These are phyloP conservation scores for Cephalopterus ornatus DNA, from an alignment of 2,113 vertebrate species.

Conservation along the genomic window DNA sequence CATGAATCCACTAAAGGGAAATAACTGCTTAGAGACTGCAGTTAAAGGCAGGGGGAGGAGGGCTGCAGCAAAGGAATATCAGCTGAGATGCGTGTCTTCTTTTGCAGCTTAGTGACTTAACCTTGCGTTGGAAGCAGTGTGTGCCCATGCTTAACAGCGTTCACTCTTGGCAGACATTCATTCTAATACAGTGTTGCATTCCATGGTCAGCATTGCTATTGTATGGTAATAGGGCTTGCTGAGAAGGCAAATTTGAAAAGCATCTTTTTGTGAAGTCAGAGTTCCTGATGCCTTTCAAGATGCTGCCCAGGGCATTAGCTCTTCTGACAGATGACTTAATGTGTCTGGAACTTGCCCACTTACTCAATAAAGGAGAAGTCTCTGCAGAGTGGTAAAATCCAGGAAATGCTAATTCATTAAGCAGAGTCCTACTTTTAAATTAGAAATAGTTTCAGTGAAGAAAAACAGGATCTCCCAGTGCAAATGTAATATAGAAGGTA, in stretches of 20 bases:
- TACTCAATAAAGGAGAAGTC: not conserved
- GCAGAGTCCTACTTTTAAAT: not conserved
- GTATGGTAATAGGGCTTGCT: not conserved
- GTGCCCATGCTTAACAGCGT: not conserved
- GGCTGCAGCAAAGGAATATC: not conserved
- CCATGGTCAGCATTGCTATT: not conserved
- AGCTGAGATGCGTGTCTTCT: not conserved
- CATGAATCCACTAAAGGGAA: not conserved
- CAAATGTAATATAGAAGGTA: not conserved
- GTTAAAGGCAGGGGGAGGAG: not conserved
- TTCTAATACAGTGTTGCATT: not conserved
- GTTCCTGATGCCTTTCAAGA: not conserved
- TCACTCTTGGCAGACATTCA: not conserved
- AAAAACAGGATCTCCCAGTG: not conserved
- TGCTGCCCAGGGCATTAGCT: not conserved
- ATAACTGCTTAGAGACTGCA: not conserved
- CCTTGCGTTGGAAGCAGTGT: not conserved
- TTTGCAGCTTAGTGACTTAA: not conserved
- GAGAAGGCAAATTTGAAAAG: not conserved
- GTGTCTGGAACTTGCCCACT: not conserved
- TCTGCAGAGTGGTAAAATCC: not conserved
- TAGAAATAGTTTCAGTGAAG: not conserved
- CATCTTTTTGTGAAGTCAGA: not conserved
- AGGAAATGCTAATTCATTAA: slow-evolving; percentile 7
- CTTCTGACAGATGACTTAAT: not conserved